Evolutionary conservation across 2,888 invertebrate genomes (phyloP).

Genomic region (Leptopilina drosophilae): DNA sequence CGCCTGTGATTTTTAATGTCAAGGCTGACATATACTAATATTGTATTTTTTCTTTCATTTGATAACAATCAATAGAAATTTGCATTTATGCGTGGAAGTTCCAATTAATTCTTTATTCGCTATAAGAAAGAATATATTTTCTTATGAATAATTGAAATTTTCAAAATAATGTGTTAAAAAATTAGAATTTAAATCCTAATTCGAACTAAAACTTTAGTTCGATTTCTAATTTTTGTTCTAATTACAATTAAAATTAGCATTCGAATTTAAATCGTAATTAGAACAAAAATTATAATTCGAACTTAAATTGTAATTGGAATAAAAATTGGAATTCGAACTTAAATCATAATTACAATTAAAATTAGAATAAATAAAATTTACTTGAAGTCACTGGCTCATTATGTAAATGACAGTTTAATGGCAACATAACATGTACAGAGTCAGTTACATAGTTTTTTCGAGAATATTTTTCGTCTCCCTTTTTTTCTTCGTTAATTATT

Average conservation of each 20-base stretch:
- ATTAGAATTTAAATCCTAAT: too few species aligned
- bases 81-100: slow-evolving; percentile 53
- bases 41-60: slow-evolving; percentile 56
- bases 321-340: too few species aligned
- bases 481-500: background rate
- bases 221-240: too few species aligned
- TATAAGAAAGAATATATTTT: background rate
- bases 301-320: too few species aligned
- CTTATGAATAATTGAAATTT: background rate
- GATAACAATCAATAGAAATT: slow-evolving; percentile 34
- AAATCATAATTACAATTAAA: too few species aligned
- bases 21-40: slow-evolving; percentile 57
- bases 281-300: too few species aligned
- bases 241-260: too few species aligned
- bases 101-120: slow-evolving; percentile 15
- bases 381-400: slow-evolving; percentile 46
- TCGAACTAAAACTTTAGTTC: too few species aligned
- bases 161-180: too few species aligned
- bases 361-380: background rate
- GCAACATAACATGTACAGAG: slow-evolving; percentile 69
- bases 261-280: too few species aligned
- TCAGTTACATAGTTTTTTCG: slow-evolving; percentile 52
- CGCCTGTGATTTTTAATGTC: slow-evolving; percentile 53
- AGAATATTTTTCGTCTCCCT: slow-evolving; percentile 42
- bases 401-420: slow-evolving; percentile 72